phyloP scores from a whole-genome alignment of 2,888 invertebrate genomes.

The Odontothrips loti region DNA sequence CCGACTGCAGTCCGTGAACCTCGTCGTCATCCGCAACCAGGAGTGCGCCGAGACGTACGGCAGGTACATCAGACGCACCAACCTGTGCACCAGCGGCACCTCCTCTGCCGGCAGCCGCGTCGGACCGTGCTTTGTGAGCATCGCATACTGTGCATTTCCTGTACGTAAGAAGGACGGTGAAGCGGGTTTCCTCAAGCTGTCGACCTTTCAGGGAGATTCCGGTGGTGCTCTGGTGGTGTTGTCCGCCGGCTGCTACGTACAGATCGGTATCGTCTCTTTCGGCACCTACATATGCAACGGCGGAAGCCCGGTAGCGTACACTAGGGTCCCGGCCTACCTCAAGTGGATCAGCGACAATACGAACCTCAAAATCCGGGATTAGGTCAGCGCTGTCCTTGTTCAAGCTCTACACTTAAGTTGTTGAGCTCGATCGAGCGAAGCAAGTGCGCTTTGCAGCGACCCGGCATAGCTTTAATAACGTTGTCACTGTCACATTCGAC shows the following conservation, averaged over 20 bases:
- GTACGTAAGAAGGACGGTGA: too few relatives aligned
- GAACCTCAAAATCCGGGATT: neutral
- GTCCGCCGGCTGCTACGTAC: neutral
- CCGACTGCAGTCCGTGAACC: neutral
- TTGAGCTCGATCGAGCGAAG: too few relatives aligned
- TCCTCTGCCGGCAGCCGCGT: neutral
- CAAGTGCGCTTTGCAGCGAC: too few relatives aligned
- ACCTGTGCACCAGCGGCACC: neutral
- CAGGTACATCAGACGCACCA: neutral
- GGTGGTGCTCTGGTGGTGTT: neutral
- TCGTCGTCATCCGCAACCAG: neutral
- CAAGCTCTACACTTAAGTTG: too few relatives aligned
- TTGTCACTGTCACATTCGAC: too few relatives aligned
- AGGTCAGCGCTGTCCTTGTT: too few relatives aligned
- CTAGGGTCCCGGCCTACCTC: neutral
- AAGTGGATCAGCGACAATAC: conserved; percentile 14
- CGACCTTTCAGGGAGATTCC: neutral
- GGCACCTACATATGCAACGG: neutral
- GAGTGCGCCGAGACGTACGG: conserved; percentile 21
- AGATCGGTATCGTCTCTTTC: neutral
- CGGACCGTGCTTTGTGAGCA: neutral
- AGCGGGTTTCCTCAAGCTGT: too few relatives aligned
- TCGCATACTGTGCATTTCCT: too few relatives aligned
- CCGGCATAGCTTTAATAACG: too few relatives aligned
- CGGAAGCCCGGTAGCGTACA: neutral